Evolutionary conservation across 2,888 invertebrate genomes (phyloP).

Genomic region (Scaptomyza cyrtandrae): DNA sequence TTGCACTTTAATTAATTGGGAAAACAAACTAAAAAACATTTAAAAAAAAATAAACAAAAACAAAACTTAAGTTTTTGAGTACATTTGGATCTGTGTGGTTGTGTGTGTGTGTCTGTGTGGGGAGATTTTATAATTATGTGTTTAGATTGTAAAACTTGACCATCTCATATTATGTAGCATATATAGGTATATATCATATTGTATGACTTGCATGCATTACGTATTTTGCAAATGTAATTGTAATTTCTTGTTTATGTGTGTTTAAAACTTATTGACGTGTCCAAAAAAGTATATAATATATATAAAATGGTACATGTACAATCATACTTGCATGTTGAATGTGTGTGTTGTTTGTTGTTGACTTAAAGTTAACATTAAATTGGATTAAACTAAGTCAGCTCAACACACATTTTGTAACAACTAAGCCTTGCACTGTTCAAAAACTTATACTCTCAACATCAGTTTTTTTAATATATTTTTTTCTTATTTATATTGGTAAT

Average conservation of each 20-base stretch:
- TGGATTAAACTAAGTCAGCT: conserved; percentile 75
- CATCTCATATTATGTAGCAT: conserved; percentile 7
- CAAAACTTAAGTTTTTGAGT: conserved; percentile 49
- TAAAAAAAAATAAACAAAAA: conserved; percentile 23
- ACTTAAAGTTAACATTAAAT: conserved; percentile 51
- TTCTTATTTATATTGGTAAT: conserved; percentile 39
- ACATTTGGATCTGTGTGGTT: conserved; percentile 35
- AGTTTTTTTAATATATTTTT: conserved; percentile 15
- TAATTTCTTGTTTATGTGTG: conserved; percentile 5
- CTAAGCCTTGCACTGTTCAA: conserved; percentile 41
- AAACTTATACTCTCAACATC: conserved; percentile 34
- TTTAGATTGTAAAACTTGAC: conserved; percentile 36
- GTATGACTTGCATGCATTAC: conserved; percentile 65
- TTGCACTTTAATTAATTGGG: conserved; percentile 45
- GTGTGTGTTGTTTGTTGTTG: conserved; percentile 24
- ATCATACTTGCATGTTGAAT: conserved; percentile 5
- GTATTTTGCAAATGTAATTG: conserved; percentile 55
- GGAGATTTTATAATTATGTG: conserved; percentile 18
- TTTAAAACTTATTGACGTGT: conserved; percentile 51
- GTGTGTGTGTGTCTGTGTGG: conserved; percentile 1
- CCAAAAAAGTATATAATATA: conserved; percentile 10
- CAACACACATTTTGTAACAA: conserved; percentile 59
- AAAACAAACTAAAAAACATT: conserved; percentile 32
- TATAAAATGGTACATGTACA: conserved; percentile 20
- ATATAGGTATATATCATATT: conserved; percentile 29